These are phyloP conservation scores for Spheniscus humboldti DNA, from an alignment of 2,797 vertebrate species.

Conservation along the genomic window DNA sequence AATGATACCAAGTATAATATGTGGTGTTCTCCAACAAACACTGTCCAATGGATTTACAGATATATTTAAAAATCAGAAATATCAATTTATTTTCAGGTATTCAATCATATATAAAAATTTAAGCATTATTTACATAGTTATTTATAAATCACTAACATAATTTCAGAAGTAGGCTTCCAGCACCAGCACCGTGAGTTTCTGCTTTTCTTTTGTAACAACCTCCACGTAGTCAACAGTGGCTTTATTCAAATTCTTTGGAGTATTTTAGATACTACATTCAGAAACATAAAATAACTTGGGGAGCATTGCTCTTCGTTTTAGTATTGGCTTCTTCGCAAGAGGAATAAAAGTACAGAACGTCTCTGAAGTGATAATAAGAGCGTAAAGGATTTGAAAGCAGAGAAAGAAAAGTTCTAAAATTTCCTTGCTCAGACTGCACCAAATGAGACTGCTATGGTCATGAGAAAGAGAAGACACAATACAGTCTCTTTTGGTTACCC, in stretches of 20 bases:
- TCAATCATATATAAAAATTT: neutral
- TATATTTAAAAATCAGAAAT: neutral
- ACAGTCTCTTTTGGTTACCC: neutral
- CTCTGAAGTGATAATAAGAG: neutral
- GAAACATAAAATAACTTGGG: neutral
- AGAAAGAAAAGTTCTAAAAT: neutral
- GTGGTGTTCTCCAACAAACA: neutral
- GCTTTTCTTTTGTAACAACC: neutral
- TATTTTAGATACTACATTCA: neutral
- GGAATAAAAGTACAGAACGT: neutral
- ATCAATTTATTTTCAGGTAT: neutral
- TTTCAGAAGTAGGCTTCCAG: neutral
- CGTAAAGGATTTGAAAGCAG: neutral
- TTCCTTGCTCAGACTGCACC: neutral
- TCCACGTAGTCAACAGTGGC: neutral
- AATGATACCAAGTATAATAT: neutral
- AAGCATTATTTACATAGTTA: neutral
- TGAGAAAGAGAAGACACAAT: neutral
- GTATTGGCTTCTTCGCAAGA: neutral
- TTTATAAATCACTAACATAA: neutral
- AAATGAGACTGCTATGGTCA: neutral
- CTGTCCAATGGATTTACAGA: neutral
- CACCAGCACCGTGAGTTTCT: neutral
- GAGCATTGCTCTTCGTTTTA: neutral
- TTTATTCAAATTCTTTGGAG: neutral